Evolutionary conservation across 2,888 invertebrate species (phyloP), one percentile per base, ranked within the genome.

Genomic region (Nemotelus nigrinus): DNA sequence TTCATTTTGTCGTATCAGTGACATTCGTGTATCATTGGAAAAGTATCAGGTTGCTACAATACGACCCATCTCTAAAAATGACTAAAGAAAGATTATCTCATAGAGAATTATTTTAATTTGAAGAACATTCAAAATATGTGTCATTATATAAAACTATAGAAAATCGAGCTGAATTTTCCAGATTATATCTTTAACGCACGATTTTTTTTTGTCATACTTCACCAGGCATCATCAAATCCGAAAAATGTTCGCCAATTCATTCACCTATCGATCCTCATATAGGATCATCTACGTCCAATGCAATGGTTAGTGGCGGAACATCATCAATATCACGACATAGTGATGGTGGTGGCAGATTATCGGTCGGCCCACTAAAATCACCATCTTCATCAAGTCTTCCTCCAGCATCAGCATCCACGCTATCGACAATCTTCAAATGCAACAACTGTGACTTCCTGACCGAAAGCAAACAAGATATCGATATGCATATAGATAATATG

Each of bases 201-300:
- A 1, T 25, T 25, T 25, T 25, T 25, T 25, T 25, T 25, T 25
- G 25, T 25, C 25, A 25, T 25, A 25, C 25, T 25, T 25, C 25
- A 25, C 7, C 74, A 74, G 74, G 63, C 10, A 2, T 63, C 39
- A 60, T 74, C 3, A 81, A 81, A 79, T 80, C 79, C 45, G 81
- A 81, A 67, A 80, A 79, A 60, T 64, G 78, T 25, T 80, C 79
- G 48, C 81, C 81, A 78, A 57, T 74, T 43, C 76, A 78, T 70
- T 80, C 80, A 76, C 80, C 81, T 90, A 89, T 87, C 90, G 87
- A 88, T 91, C 89, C 84, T 89, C 88, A 83, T 91, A 88, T 82
- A n/a, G 45, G 43, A 3, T 25, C 2, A 2, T 25, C 25, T 25
- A n/a, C 39, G 3, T 3, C 43, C 2, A 65, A 50, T 55, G 55